Base-by-base conservation (phyloP, 1,140 invertebrate species). In the Trachelipus rathkii region DNA sequence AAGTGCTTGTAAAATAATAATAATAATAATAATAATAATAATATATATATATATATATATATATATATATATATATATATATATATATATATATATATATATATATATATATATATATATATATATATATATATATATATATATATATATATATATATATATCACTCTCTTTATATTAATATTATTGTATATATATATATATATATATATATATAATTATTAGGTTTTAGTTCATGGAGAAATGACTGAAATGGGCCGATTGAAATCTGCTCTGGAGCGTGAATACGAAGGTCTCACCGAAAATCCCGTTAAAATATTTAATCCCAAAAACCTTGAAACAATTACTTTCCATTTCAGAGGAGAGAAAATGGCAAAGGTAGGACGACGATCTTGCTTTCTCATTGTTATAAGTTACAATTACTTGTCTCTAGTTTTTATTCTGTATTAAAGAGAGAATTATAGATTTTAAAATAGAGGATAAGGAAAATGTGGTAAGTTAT, bases 191-290 rank as follows among this genome's bases (percentile, higher is more conserved):
- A 33, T 33, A 33, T 33, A 33, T 33, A 33, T 33, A 33, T 33
- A 33, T 33, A 33, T 33, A 33, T 33, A 33, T 33, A 33, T 33
- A 33, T 33, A 33, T 33, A 1, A 33, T 33, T 6, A 33, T 11
- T 78, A 92, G 90, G 90, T 98, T 13, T 87, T 99, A 23, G 97
- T 99, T 0, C 97, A 99, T 85, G 97, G 97, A 0, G 98, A 99
- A 85, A 93, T 96, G 84, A 99, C 98, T 85, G 97, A 99, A 87
- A 99, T 99, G 98, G 92, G 90, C 4, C 89, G 97, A 33, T 85
- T 99, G 68, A 97, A 98, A 86, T 91, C 95, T 68, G 97, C 96
- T 0, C 86, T 99, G 21, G 91, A 95, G 82, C 87, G 97, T 15
- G 96, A 99, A 85, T 99, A 98, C 84, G 93, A 95, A 82, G 92